Base-by-base conservation (phyloP, 2,797 vertebrate genomes). In the Lepus oiostolus region DNA sequence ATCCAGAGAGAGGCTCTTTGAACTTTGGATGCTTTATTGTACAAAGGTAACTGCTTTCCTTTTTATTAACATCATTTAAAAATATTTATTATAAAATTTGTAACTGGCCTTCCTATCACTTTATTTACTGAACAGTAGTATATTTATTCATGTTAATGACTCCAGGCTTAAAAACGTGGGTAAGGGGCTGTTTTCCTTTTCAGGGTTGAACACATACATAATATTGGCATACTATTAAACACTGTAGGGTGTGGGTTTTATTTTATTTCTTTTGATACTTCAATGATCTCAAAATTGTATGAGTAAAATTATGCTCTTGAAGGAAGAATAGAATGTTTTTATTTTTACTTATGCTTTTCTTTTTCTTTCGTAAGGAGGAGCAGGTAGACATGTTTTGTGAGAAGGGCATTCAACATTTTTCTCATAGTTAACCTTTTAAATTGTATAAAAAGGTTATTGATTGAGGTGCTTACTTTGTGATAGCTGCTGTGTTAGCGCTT, bases 11-110 rank as follows among this genome's bases (percentile, higher is more conserved):
- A 99, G 99, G 97, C 98, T 99, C 76, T 99, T 99, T 96, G 99
- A 99, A 98, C 99, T 99, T 94, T 99, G 99, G 99, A 99, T 99
- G 99, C 99, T 99, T 88, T 99, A 99, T 98, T 99, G 99, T 98
- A 99, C 95, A 72, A 99, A 99, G 99, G 99, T 99, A 98, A 98
- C 82, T 91, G 35, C 71, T 94, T 96, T 92, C 38, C 47, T 76
- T 76, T 96, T 83, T 91, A 30, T 91, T 97, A 89, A 32, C 76
- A 19, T 89, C 47, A 87, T 90, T 92, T 67, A 93, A 96, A 89
- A 89, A 87, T 91, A 42, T 63, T 86, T 14, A 63, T 79, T 85
- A 47, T 91, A 77, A 94, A 71, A 65, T 82, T 94, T 90, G 63
- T 91, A 65, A 54, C 47, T 58, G 54, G 32, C 16, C 21, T 74